Evolutionary conservation across 2,797 vertebrate genomes (phyloP).

Genomic region (Muscicapa striata): DNA sequence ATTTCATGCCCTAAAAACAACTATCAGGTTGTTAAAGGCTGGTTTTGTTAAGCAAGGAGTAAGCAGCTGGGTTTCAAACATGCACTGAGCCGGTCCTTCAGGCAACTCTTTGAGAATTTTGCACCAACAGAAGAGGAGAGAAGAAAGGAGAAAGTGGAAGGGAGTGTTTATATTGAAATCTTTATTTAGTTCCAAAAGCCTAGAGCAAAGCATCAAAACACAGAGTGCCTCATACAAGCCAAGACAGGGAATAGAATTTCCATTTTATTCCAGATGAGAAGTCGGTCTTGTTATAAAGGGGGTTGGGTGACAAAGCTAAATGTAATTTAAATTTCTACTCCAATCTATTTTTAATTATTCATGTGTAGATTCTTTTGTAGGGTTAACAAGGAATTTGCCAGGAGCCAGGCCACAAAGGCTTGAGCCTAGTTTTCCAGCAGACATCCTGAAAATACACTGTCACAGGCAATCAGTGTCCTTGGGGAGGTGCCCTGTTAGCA

Average conservation of each 20-base stretch:
- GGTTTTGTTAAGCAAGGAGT: not conserved
- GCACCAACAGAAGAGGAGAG: not conserved
- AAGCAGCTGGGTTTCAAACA: slow-evolving; percentile 4
- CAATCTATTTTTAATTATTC: slow-evolving; percentile 59
- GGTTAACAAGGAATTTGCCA: slow-evolving; percentile 55
- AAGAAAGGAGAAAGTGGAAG: slow-evolving; percentile 32
- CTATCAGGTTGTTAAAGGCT: not conserved
- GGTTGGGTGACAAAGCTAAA: slow-evolving; percentile 14
- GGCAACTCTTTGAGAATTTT: slow-evolving; percentile 3
- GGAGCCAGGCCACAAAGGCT: slow-evolving; percentile 39
- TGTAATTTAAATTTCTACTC: slow-evolving; percentile 18
- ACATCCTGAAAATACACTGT: slow-evolving; percentile 61
- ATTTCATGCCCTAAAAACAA: not conserved
- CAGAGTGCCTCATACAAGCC: not conserved
- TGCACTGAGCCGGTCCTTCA: not conserved
- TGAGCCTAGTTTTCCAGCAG: slow-evolving; percentile 46
- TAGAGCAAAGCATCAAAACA: slow-evolving; percentile 34
- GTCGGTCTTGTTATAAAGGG: slow-evolving; percentile 18
- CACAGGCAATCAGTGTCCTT: slow-evolving; percentile 71
- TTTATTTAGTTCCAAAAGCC: slow-evolving; percentile 46
- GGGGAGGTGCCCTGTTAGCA: slow-evolving; percentile 58
- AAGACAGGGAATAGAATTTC: slow-evolving; percentile 40
- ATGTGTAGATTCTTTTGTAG: slow-evolving; percentile 40
- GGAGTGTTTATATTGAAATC: slow-evolving; percentile 1
- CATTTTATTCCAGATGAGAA: slow-evolving; percentile 24